Evolutionary conservation across 1,140 invertebrate species (phyloP), one percentile per base, ranked within the genome.

Genomic region (Acromyrmex charruanus): DNA sequence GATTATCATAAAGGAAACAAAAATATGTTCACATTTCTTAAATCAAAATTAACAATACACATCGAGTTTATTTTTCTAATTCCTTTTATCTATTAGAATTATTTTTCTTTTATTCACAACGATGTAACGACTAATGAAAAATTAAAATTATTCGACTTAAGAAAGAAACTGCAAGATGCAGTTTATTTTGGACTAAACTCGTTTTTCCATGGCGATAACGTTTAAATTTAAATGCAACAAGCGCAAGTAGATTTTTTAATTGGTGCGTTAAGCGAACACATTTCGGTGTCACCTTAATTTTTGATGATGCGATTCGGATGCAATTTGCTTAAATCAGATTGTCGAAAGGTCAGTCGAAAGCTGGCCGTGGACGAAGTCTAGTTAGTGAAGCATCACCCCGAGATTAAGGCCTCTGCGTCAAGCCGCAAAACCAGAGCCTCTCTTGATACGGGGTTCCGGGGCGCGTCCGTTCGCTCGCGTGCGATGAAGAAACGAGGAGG

Each of bases 351-450:
- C n/a, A 5, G 18, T 55, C 28, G 7, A 39, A 39, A 39, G 7
- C 35, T 39, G 35, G 55, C 35, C 81, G 65, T 72, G 81, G 86
- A 84, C 88, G 69, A 66, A 25, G 25, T 25, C 25, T 74, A 65
- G 89, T 89, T 89, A 88, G 89, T 75, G 86, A 88, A 88, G 81
- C 89, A 90, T 90, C 77, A 86, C 55, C 82, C 81, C 72, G 35
- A 10, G 68, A 87, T 90, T 91, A 86, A 90, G 88, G 89, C 87
- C 91, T 68, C 65, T 93, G 93, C 92, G 94, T 94, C 92, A 94
- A 95, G 93, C 94, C 94, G 91, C 94, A 94, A 94, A 94, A 94
- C 92, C 93, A 94, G 90, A 91, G 91, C 94, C 92, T 93, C 80
- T 84, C 94, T 81, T 68, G 44, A 39, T 69, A 69, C 89, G 89